Conservation (phyloP, 2,888 invertebrate species). For the Epsilonema sp. region DNA sequence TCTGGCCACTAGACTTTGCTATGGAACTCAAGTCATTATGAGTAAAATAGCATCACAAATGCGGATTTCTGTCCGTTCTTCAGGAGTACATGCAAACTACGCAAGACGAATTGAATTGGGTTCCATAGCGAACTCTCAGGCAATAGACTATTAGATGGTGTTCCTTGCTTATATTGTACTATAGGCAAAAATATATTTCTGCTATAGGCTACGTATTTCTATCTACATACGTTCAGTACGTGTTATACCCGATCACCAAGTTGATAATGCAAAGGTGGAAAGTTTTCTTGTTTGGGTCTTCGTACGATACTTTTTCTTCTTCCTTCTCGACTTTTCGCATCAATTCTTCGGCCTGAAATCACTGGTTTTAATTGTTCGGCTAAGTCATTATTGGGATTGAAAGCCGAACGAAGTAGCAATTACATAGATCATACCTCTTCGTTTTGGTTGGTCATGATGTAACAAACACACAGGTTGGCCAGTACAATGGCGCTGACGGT, state of each 20-base stretch:
- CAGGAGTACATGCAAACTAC: too few species aligned
- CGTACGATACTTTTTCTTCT: slow-evolving; percentile 73
- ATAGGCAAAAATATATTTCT: slow-evolving; percentile 7
- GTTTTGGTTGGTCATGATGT: slow-evolving; percentile 96
- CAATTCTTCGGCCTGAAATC: slow-evolving; percentile 59
- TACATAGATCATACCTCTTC: slow-evolving; percentile 45
- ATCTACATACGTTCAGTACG: slow-evolving; percentile 9
- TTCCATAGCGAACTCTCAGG: too few species aligned
- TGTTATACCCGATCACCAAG: slow-evolving; percentile 85
- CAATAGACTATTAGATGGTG: too few species aligned
- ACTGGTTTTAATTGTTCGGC: too few species aligned
- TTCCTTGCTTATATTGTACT: too few species aligned
- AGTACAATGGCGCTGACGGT: slow-evolving; percentile 89
- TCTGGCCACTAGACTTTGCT: too few species aligned
- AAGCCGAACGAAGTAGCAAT: too few species aligned
- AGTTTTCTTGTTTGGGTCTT: slow-evolving; percentile 75
- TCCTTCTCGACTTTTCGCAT: slow-evolving; percentile 97
- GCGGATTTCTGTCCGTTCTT: too few species aligned
- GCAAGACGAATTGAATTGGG: too few species aligned
- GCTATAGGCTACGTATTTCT: not conserved
- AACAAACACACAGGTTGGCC: slow-evolving; percentile 92
- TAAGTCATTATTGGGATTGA: not conserved
- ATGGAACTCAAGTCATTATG: too few species aligned
- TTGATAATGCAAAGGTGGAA: slow-evolving; percentile 95
- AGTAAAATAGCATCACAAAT: too few species aligned